phyloP scores from a whole-genome alignment of 2,113 vertebrate species.

The Microcebus griseorufus region DNA sequence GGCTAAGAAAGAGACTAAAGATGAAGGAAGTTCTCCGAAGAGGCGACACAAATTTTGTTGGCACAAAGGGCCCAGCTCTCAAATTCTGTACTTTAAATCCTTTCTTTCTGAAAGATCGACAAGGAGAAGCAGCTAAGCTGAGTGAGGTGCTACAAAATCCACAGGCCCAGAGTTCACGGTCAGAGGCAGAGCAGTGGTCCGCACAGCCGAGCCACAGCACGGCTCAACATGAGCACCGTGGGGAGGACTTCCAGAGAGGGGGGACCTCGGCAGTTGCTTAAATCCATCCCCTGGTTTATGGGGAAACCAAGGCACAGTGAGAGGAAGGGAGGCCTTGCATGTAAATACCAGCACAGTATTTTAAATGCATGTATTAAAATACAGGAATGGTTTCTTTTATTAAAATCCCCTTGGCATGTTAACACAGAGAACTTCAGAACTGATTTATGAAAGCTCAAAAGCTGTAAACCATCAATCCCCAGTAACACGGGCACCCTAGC shows the following conservation, averaged over 20 bases:
- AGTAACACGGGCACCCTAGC: neutral
- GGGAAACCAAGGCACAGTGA: neutral
- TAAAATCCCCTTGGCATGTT: neutral
- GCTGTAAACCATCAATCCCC: neutral
- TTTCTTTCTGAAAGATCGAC: slow-evolving; percentile 40
- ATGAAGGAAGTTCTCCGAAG: neutral
- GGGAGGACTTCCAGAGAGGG: neutral
- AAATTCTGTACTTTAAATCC: neutral
- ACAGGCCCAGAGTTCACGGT: neutral
- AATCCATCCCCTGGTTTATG: neutral
- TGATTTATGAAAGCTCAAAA: neutral
- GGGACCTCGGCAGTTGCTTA: neutral
- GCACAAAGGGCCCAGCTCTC: neutral
- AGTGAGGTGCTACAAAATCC: neutral
- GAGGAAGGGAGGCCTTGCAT: neutral
- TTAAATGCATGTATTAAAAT: slow-evolving; percentile 23
- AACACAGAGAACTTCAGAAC: slow-evolving; percentile 1
- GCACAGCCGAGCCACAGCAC: neutral
- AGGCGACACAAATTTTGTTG: neutral
- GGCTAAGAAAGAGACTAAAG: neutral
- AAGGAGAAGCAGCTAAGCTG: neutral
- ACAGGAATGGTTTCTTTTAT: neutral
- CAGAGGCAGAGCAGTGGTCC: neutral
- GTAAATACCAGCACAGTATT: neutral
- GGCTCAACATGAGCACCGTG: too few species aligned